phyloP scores from a whole-genome alignment of 2,797 vertebrate genomes.

The Gambelia wislizenii region DNA sequence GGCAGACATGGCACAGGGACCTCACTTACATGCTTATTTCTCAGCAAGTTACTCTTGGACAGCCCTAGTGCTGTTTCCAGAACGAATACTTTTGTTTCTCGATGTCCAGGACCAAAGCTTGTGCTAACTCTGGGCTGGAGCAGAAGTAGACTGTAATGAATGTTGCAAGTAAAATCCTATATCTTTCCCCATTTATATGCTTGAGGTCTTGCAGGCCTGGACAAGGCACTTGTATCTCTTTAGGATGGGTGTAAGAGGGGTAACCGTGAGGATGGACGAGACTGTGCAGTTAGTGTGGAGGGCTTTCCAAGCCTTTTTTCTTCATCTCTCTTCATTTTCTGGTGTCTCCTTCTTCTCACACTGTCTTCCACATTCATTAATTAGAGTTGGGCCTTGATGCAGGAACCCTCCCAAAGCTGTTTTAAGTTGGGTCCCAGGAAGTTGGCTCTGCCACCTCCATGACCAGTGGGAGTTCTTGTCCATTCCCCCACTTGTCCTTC shows the following conservation, averaged over 20 bases:
- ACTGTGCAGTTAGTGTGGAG: slow-evolving; percentile 55
- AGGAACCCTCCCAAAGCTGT: slow-evolving; percentile 2
- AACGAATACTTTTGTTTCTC: neutral
- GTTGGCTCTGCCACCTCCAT: neutral
- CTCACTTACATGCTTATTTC: neutral
- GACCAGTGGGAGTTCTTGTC: neutral
- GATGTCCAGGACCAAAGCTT: no score
- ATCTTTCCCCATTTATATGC: neutral
- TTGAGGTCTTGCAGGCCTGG: neutral
- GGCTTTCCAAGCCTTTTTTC: slow-evolving; percentile 20
- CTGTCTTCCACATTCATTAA: neutral
- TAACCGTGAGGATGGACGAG: slow-evolving; percentile 58
- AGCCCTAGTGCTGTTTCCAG: neutral
- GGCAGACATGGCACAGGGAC: neutral
- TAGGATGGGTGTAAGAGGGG: neutral
- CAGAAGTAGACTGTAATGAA: neutral
- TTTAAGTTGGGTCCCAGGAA: slow-evolving; percentile 1
- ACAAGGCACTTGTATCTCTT: neutral
- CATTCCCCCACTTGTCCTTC: slow-evolving; percentile 26
- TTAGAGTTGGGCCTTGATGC: slow-evolving; percentile 10
- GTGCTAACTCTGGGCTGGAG: neutral
- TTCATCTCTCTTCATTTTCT: slow-evolving; percentile 8
- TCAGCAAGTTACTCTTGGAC: neutral
- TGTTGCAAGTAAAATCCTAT: neutral
- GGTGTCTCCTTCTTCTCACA: neutral